Evolutionary conservation across 2,797 vertebrate genomes (phyloP), one percentile per base, ranked within the genome.

Genomic region (Molossus alvarezi): DNA sequence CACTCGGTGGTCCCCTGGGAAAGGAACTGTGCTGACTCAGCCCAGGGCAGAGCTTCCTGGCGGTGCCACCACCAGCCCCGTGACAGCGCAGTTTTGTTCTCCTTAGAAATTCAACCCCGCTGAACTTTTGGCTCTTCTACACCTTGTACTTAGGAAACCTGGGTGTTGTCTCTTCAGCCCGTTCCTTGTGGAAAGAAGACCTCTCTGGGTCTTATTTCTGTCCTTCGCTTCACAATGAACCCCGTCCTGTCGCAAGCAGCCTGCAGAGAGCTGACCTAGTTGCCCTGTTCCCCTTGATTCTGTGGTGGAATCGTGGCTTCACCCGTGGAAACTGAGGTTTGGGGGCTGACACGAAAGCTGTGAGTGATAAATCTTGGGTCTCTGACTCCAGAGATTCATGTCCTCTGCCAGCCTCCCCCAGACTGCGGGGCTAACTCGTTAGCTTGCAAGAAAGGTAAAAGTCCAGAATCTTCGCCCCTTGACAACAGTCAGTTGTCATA

Each of bases 201-300:
- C 33, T 76, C 5, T 53, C 23, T 81, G 41, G 15, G 17, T 88
- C 23, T 92, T 90, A 62, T 51, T 81, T 95, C 86, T 88, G 8
- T 25, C 18, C 58, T 6, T 37, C 18, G 37, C 8, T 88, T 85
- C 82, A 90, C 55, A 87, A 14, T 37, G n/a, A 91, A 51, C 20
- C 86, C 14, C 51, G 0, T 37, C 76, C 57, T 90, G 25, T 29
- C 67, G 45, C 33, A n/a, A 65, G 15, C 72, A 79, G 33, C 83
- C 60, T 80, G 33, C 85, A 80, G 91, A 92, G 55, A 58, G 12
- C 41, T 83, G 57, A 41, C 53, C 41, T 93, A 64, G 21, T 86
- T 95, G 62, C 45, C 86, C 21, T 80, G 9, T 57, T 20, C 20
- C 2, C 23, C 45, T 92, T 91, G 48, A 67, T 12, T 91, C 53